These are phyloP conservation scores for Catharus bicknelli DNA, from an alignment of 2,113 vertebrate genomes.

Conservation along the genomic window DNA sequence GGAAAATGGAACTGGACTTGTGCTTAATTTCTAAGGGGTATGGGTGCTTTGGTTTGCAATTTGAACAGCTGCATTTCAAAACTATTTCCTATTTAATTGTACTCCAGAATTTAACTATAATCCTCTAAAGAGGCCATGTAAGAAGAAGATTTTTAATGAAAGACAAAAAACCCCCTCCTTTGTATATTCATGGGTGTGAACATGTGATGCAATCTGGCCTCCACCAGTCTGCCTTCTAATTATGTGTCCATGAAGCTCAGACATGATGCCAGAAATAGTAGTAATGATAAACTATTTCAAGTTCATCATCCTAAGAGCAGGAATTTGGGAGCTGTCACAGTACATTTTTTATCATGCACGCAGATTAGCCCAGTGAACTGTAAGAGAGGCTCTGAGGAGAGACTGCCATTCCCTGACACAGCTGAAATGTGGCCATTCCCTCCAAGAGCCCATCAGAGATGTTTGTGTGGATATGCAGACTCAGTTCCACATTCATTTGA, in stretches of 20 bases:
- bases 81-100: not conserved
- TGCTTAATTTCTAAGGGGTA: not conserved
- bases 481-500: accelerated
- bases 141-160: not conserved
- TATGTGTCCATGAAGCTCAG: not conserved
- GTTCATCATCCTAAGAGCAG: not conserved
- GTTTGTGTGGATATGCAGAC: not conserved
- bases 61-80: not conserved
- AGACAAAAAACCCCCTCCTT: accelerated
- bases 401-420: not conserved
- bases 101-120: not conserved
- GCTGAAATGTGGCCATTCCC: not conserved
- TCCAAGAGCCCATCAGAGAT: not conserved
- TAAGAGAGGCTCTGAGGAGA: not conserved
- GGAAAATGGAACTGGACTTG: not conserved
- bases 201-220: not conserved
- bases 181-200: not conserved
- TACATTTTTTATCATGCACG: not conserved
- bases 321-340: not conserved
- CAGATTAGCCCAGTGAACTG: not conserved
- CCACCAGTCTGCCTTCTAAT: not conserved
- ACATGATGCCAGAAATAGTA: conserved; percentile 3
- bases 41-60: not conserved
- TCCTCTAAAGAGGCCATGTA: not conserved
- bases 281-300: not conserved